Percentiles rank a stretch among this genome's conserved stretches.
Conservation (phyloP, 2,113 vertebrate genomes). For the Anhinga rufa region DNA sequence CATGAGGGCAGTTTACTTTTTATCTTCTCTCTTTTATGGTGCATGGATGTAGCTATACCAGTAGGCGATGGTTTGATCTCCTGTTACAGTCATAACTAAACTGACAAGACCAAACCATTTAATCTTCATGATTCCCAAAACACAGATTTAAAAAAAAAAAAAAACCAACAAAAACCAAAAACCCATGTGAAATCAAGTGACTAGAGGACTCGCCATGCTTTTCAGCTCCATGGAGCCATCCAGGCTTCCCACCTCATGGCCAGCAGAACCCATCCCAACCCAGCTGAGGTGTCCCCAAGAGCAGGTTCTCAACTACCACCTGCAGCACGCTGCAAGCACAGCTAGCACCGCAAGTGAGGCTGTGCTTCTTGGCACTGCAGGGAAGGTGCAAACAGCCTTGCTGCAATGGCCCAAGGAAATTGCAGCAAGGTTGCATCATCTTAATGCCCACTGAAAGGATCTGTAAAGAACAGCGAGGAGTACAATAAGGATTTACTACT, state of each 20-base stretch:
- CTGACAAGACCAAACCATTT: background rate
- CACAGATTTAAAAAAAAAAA: background rate
- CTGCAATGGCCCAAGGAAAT: background rate
- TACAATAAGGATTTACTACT: background rate
- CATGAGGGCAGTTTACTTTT: background rate
- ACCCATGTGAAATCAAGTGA: background rate
- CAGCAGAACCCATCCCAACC: background rate
- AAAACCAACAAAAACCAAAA: background rate
- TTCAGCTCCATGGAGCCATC: background rate
- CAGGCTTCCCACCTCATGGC: background rate
- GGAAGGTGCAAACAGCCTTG: background rate
- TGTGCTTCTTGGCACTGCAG: background rate
- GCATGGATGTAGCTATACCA: background rate
- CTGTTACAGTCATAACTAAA: background rate
- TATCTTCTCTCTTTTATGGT: background rate
- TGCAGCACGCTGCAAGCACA: background rate
- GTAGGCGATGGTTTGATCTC: background rate
- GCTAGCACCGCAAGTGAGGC: background rate
- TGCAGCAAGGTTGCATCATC: background rate
- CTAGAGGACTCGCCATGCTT: background rate
- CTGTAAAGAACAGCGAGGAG: background rate
- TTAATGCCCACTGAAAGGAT: background rate
- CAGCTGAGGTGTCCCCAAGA: background rate
- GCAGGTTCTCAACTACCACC: background rate
- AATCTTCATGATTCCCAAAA: background rate